Evolutionary conservation across 2,888 invertebrate species (phyloP).

Genomic region (Polyommatus iphigenia): DNA sequence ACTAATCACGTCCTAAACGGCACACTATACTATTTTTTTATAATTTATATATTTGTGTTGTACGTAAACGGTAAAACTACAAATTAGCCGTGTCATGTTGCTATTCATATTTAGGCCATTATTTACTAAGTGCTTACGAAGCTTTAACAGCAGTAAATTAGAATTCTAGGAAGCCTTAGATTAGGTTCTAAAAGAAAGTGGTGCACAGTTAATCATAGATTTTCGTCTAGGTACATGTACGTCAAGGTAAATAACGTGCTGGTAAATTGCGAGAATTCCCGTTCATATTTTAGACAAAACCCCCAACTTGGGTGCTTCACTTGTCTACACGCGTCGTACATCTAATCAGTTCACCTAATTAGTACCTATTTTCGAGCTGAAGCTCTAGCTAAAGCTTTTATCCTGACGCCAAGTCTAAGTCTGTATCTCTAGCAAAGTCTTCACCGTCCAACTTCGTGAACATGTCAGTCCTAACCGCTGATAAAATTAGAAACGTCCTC

Average conservation of each 20-base stretch:
- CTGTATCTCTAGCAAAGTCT: background rate
- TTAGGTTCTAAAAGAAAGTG: background rate
- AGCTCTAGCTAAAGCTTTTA: constrained; percentile 4
- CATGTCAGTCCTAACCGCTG: constrained; percentile 43
- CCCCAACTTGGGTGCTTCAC: background rate
- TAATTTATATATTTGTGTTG: background rate
- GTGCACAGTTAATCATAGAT: background rate
- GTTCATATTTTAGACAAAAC: background rate
- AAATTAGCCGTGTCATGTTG: too few species aligned
- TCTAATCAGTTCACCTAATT: constrained; percentile 17
- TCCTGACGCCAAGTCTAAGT: background rate
- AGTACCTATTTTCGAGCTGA: constrained; percentile 13
- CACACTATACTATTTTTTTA: too few species aligned
- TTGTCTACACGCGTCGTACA: background rate
- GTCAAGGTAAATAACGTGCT: background rate
- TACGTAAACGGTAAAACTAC: too few species aligned
- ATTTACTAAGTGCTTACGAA: too few species aligned
- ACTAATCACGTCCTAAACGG: too few species aligned
- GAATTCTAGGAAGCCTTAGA: too few species aligned
- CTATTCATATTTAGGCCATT: too few species aligned
- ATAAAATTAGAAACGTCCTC: constrained; percentile 52
- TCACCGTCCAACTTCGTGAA: background rate
- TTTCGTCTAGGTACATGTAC: background rate
- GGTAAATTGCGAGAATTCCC: background rate
- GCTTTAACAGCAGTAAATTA: too few species aligned